Base-by-base conservation (phyloP, 2,113 vertebrate species). In the Bos javanicus region DNA sequence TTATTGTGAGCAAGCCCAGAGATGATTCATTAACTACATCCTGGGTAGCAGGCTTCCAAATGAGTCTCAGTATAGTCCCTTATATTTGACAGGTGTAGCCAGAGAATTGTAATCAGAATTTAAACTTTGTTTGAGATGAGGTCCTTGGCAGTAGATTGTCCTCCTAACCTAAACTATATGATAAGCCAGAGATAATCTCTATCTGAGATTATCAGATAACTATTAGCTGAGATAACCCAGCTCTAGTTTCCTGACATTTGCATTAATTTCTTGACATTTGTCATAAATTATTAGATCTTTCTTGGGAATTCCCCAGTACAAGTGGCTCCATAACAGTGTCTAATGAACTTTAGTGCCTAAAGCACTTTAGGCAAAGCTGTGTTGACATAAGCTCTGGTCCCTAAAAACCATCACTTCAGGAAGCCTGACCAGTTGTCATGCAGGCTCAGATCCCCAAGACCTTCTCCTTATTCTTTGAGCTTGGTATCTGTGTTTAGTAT, bases 221-320 rank as follows among this genome's bases (percentile, higher is more conserved):
- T 39, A 23, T 39, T 23, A 39, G n/a, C n/a, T 71, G 36, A 71
- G 19, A 80, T n/a, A 60, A 6, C 28, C 2, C 4, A 78, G 5
- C 2, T 87, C 67, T 57, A n/a, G 28, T 87, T 89, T 28, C 16
- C 26, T 76, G 39, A 76, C 12, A 43, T 26, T 76, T 76, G 23
- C 12, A 76, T 76, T 76, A 43, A 43, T 43, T 43, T 43, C 23
- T 43, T 82, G 60, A 80, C n/a, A 54, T 90, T 83, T 46, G 39
- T n/a, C 25, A 48, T 23, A 64, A 12, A 7, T 76, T 88, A 54
- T 33, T 59, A 19, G n/a, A 9, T 8, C 3, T 93, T 76, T 30
- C 14, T 21, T 80, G 43, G 80, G 17, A 85, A 78, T 7, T 30
- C 1, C 7, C 14, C n/a, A 0, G 0, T 39, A 36, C 3, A 14